Base-by-base conservation (phyloP, 2,888 invertebrate genomes). In the Cephonodes hylas region DNA sequence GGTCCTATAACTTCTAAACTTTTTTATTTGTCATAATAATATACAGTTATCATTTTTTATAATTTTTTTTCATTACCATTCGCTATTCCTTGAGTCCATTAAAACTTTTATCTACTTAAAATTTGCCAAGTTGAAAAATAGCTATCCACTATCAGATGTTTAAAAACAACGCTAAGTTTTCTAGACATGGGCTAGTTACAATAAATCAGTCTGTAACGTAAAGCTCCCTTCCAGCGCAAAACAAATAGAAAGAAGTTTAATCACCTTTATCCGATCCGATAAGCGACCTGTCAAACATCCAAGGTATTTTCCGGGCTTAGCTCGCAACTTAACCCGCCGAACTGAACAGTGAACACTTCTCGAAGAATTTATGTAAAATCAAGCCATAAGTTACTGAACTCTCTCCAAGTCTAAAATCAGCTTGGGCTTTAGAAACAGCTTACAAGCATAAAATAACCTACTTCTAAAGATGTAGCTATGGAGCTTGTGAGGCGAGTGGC, bases 401-500 rank as follows among this genome's bases (percentile, higher is more conserved):
- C 48, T 6, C 15, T 13, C 23, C 18, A 20, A 38, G 4, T 34
- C 7, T 10, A 23, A 27, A 53, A 53, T 15, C 18, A 53, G 27
- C 27, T 15, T 15, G 8, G 13, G 46, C 34, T 27, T 58, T 25
- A 27, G 48, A 58, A 58, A 38, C 45, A 45, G 58, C 42, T 42
- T 62, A 25, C 18, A 22, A 34, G 23, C 58, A 58, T 20, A 25
- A 58, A 46, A 20, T 58, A 58, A 58, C 58, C 42, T 58, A 62
- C 42, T 62, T 46, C 7, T 34, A 27, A 42, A 56, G 27, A n/a
- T 44, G 38, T 61, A 34, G 58, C 45, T 46, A 61, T 61, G 22
- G 58, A 18, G 46, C 45, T 42, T 15, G 45, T 61, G 63, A 67
- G 64, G 65, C 65, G 63, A 74, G 73, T 70, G 69, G 72, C 70